These are phyloP conservation scores for Protaetia brevitarsis DNA, from an alignment of 1,140 invertebrate genomes.

Conservation along the genomic window DNA sequence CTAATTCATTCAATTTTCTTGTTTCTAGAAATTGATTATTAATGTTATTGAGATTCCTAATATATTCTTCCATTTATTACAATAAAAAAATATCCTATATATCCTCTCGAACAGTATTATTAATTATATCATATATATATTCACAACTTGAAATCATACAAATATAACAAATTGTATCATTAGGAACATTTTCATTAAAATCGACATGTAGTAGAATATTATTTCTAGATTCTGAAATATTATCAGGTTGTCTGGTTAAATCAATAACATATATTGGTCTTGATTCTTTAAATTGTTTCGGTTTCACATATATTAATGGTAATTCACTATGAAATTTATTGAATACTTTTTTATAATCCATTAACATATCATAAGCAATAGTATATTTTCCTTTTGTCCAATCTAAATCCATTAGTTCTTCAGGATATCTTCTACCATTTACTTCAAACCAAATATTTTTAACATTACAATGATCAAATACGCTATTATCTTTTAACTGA, in stretches of 20 bases:
- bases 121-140: slow-evolving; percentile 24
- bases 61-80: no score
- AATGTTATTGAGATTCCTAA: no score
- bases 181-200: slow-evolving; percentile 14
- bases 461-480: no score
- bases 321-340: not conserved
- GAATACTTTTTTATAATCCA: slow-evolving; percentile 8
- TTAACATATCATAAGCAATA: not conserved
- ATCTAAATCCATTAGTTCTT: slow-evolving; percentile 10
- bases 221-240: slow-evolving; percentile 4
- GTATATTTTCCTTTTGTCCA: slow-evolving; percentile 16
- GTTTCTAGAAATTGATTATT: no score
- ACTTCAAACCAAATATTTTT: slow-evolving; percentile 13
- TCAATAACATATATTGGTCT: slow-evolving; percentile 20
- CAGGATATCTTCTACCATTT: slow-evolving; percentile 21
- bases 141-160: not conserved
- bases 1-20: no score
- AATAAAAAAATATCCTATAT: no score
- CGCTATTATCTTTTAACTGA: no score
- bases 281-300: not conserved
- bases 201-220: slow-evolving; percentile 20
- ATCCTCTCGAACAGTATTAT: no score
- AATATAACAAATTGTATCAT: not conserved
- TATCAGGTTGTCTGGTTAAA: slow-evolving; percentile 1
- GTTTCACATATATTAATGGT: not conserved